These are phyloP conservation scores for Hybognathus amarus DNA, from an alignment of 2,797 vertebrate species.

Conservation along the genomic window DNA sequence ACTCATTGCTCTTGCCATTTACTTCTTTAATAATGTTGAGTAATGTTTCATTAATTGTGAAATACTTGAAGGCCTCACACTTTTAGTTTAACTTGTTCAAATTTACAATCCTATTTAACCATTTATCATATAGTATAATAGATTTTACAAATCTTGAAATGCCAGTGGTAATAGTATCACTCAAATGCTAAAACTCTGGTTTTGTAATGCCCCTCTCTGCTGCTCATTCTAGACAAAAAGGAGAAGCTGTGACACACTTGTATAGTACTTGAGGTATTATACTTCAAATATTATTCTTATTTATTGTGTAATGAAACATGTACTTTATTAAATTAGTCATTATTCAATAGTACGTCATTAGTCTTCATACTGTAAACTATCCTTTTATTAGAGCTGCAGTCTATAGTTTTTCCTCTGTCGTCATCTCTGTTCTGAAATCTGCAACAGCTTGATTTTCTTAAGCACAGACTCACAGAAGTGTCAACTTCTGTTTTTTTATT, in stretches of 20 bases:
- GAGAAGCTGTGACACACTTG: background rate
- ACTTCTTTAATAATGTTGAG: background rate
- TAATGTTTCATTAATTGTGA: background rate
- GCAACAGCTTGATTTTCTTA: slow-evolving; percentile 62
- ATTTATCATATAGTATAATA: background rate
- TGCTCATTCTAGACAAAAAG: background rate
- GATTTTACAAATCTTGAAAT: background rate
- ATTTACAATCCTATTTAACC: background rate
- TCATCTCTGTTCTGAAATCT: too few relatives aligned
- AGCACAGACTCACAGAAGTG: background rate
- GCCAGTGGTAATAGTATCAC: background rate
- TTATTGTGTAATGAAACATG: background rate
- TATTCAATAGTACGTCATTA: background rate
- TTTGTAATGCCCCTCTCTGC: background rate
- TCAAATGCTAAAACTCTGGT: background rate
- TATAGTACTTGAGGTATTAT: background rate
- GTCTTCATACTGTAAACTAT: background rate
- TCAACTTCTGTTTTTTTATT: background rate
- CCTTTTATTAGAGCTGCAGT: background rate
- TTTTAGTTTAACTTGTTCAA: background rate
- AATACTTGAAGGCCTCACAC: background rate
- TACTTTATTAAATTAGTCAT: background rate
- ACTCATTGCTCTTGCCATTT: background rate
- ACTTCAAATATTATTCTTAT: background rate
- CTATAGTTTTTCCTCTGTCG: too few relatives aligned